Percentiles rank a stretch among this genome's conserved stretches.
Conservation (phyloP, 2,113 vertebrate species). For the Symphodus melops region DNA sequence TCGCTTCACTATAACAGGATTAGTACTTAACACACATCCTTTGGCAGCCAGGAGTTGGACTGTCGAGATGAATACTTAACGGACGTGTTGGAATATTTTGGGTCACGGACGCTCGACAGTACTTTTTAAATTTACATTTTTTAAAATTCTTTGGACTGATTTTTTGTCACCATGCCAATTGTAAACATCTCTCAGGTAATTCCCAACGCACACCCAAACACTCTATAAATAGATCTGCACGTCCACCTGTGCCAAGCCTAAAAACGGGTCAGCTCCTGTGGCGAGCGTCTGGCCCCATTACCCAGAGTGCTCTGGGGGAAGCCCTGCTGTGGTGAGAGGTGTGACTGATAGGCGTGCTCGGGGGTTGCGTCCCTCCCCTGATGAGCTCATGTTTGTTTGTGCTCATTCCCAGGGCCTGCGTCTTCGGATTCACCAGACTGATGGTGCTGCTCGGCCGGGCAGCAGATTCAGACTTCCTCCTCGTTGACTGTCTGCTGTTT, state of each 20-base stretch:
- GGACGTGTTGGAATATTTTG: slow-evolving; percentile 6
- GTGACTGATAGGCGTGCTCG: slow-evolving; percentile 51
- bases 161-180: not conserved
- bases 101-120: not conserved
- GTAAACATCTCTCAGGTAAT: not conserved
- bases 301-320: slow-evolving; percentile 57
- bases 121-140: slow-evolving; percentile 25
- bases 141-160: slow-evolving; percentile 27
- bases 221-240: slow-evolving; percentile 7
- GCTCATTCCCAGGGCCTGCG: slow-evolving; percentile 82
- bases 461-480: slow-evolving; percentile 84
- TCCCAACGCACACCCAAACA: not conserved
- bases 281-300: slow-evolving; percentile 60
- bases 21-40: slow-evolving; percentile 35
- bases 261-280: slow-evolving; percentile 62
- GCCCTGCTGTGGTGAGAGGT: slow-evolving; percentile 58
- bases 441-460: slow-evolving; percentile 81
- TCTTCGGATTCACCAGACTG: slow-evolving; percentile 88
- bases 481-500: slow-evolving; percentile 90
- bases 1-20: slow-evolving; percentile 53
- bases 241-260: slow-evolving; percentile 40
- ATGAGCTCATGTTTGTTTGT: slow-evolving; percentile 65
- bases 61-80: slow-evolving; percentile 23
- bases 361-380: slow-evolving; percentile 37
- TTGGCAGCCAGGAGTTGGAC: slow-evolving; percentile 10